These are phyloP conservation scores for Campoletis raptor DNA, from an alignment of 2,888 invertebrate genomes.

Conservation along the genomic window DNA sequence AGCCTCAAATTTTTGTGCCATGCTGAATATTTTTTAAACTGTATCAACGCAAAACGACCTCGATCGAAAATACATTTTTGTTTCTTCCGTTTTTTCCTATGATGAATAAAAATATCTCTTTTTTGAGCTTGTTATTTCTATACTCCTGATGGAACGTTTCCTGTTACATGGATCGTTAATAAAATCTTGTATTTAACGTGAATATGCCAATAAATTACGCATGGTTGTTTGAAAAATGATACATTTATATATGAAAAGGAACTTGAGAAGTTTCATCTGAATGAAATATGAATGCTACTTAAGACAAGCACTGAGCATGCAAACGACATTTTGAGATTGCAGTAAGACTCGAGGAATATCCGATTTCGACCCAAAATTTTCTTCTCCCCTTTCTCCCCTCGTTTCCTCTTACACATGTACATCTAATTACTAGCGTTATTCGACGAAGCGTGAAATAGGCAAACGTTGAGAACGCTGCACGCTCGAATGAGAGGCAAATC, in stretches of 20 bases:
- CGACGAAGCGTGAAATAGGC: slow-evolving; percentile 63
- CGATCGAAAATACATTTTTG: no score
- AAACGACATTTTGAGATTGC: slow-evolving; percentile 32
- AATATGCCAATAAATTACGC: slow-evolving; percentile 44
- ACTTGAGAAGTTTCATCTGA: not conserved
- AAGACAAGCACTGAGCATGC: not conserved
- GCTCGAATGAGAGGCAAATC: slow-evolving; percentile 43
- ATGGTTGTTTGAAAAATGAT: slow-evolving; percentile 3
- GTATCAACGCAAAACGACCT: not conserved
- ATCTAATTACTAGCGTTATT: slow-evolving; percentile 66
- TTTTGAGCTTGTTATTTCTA: slow-evolving; percentile 10
- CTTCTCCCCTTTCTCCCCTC: not conserved
- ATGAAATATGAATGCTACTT: slow-evolving; percentile 18
- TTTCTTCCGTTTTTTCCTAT: not conserved
- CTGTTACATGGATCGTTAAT: slow-evolving; percentile 19
- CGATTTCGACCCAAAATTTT: slow-evolving; percentile 39
- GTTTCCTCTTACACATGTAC: slow-evolving; percentile 32
- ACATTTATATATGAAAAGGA: not conserved
- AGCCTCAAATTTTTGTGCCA: not conserved
- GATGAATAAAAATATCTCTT: not conserved
- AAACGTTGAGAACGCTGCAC: slow-evolving; percentile 54
- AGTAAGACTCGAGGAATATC: slow-evolving; percentile 46
- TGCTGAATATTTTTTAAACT: not conserved
- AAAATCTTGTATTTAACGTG: slow-evolving; percentile 29
- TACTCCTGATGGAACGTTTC: not conserved